These are phyloP conservation scores for Acyrthosiphon pisum DNA, from an alignment of 1,140 invertebrate genomes.

Conservation along the genomic window DNA sequence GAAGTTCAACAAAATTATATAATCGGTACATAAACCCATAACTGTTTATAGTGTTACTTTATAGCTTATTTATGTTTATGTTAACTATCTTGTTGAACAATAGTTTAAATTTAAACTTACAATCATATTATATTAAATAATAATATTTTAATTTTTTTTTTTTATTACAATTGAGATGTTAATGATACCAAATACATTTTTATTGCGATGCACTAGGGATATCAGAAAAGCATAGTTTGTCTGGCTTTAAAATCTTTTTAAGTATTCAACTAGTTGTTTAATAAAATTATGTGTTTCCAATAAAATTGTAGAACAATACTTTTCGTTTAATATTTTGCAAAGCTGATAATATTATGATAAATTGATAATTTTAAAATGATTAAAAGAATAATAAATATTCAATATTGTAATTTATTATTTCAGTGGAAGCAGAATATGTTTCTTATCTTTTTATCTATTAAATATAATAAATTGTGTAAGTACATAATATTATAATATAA, in stretches of 20 bases:
- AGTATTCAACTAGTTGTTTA: too few relatives aligned
- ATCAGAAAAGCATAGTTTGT: neutral
- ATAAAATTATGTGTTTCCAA: too few relatives aligned
- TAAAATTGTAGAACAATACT: too few relatives aligned
- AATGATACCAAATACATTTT: neutral
- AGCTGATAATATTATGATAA: too few relatives aligned
- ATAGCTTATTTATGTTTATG: neutral
- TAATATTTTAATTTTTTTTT: neutral
- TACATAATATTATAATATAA: too few relatives aligned
- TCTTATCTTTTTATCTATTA: too few relatives aligned
- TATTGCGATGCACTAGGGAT: neutral
- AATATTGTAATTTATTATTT: too few relatives aligned
- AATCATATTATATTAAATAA: neutral
- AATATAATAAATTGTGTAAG: too few relatives aligned
- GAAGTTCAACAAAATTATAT: constrained; percentile 51
- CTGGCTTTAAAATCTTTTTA: neutral
- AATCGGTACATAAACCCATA: constrained; percentile 38
- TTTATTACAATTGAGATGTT: neutral
- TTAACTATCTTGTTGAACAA: neutral
- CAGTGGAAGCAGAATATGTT: too few relatives aligned
- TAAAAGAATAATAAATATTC: too few relatives aligned
- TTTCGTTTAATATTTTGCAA: too few relatives aligned
- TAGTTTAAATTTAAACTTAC: neutral
- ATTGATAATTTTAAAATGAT: too few relatives aligned
- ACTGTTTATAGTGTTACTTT: neutral